A percentile compares a stretch with the other conserved stretches of the same genome.
Evolutionary conservation across 2,797 vertebrate species (phyloP).

Genomic region (Sebastes hopkinsi): DNA sequence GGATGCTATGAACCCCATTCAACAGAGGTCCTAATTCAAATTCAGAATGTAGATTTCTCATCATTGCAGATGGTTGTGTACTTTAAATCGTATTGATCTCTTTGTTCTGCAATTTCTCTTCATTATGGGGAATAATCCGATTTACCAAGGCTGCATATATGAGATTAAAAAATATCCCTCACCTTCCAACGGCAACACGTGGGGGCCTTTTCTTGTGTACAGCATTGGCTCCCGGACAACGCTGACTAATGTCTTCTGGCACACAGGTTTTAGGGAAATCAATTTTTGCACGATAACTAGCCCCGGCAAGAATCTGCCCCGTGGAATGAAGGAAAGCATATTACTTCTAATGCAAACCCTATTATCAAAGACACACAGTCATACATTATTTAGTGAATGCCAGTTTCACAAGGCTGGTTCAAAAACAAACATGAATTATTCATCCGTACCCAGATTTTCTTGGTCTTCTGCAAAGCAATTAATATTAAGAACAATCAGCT

Average conservation of each 20-base stretch:
- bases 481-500: conserved; percentile 73
- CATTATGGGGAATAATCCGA: conserved; percentile 79
- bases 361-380: conserved; percentile 85
- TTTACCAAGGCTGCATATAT: conserved; percentile 76
- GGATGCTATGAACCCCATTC: conserved; percentile 46
- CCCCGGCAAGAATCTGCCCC: conserved; percentile 72
- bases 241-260: conserved; percentile 84
- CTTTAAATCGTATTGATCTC: conserved; percentile 78
- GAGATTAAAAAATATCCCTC: conserved; percentile 77
- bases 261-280: conserved; percentile 79
- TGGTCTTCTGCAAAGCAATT: conserved; percentile 56
- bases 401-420: conserved; percentile 78
- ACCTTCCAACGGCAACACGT: conserved; percentile 65
- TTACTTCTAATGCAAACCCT: conserved; percentile 84
- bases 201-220: conserved; percentile 58
- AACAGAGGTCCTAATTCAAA: conserved; percentile 56
- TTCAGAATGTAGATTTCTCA: conserved; percentile 69
- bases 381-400: conserved; percentile 85
- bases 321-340: conserved; percentile 76
- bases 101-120: conserved; percentile 78
- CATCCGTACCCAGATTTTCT: conserved; percentile 64
- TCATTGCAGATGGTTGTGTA: conserved; percentile 69
- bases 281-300: conserved; percentile 81
- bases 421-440: conserved; percentile 86
- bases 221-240: conserved; percentile 65